A percentile compares a stretch with the other conserved stretches of the same genome.
Evolutionary conservation across 2,797 vertebrate genomes (phyloP).

Genomic region (Melanogrammus aeglefinus): DNA sequence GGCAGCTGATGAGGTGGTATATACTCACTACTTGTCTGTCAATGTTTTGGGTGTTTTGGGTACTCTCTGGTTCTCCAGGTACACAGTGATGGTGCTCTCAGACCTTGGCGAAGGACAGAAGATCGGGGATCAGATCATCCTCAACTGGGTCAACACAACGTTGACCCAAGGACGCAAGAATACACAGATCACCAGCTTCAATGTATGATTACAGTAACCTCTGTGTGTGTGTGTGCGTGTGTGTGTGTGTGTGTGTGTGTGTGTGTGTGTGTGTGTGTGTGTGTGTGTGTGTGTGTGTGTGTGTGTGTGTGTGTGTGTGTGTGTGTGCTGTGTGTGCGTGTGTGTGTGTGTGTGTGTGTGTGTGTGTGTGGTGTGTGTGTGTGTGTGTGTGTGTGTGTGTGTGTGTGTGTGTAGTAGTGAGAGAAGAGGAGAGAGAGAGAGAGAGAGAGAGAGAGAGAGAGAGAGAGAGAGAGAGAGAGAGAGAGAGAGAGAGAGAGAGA

Average conservation of each 20-base stretch:
- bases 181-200: constrained; percentile 88
- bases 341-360: too few relatives aligned
- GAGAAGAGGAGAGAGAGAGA: background rate
- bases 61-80: constrained; percentile 67
- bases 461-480: too few relatives aligned
- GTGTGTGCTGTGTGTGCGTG: background rate
- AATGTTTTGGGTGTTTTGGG: background rate
- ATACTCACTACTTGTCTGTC: too few relatives aligned
- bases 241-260: too few relatives aligned
- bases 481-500: background rate
- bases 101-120: constrained; percentile 91
- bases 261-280: too few relatives aligned
- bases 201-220: constrained; percentile 70
- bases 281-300: too few relatives aligned
- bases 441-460: too few relatives aligned
- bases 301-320: too few relatives aligned
- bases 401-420: too few relatives aligned
- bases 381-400: too few relatives aligned
- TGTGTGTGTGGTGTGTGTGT: too few relatives aligned
- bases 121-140: constrained; percentile 88
- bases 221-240: constrained; percentile 6
- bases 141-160: constrained; percentile 92
- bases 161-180: constrained; percentile 80
- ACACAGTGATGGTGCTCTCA: constrained; percentile 88
- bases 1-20: constrained; percentile 89